Evolutionary conservation across 1,140 invertebrate species (phyloP), one percentile per base, ranked within the genome.

Genomic region (Hyposmocoma kahamanoa): DNA sequence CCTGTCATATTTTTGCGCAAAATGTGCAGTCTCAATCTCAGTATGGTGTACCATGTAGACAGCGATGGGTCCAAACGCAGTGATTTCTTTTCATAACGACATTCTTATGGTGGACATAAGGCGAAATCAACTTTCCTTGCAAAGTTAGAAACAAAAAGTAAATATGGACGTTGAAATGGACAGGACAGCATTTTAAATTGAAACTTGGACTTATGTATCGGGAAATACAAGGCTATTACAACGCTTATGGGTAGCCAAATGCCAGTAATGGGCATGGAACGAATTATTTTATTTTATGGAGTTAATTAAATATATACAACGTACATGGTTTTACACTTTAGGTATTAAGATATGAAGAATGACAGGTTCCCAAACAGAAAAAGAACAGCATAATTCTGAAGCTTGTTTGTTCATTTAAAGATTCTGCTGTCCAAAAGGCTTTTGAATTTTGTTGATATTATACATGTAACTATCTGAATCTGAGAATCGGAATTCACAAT

Each of bases 41-140:
- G 79, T 74, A 82, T 60, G 72, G 78, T 19, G 47, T 39, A 46
- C 68, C 65, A 76, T 63, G 56, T 42, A 47, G 64, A 62, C 59
- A n/a, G 61, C 9, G 11, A 17, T 36, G 11, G 13, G 15, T 3
- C 32, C 32, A 52, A 52, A 56, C 67, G 64, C 74, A 70, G 69
- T 71, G 76, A 83, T 83, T 83, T 83, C 75, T 83, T 78, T n/a
- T 65, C 69, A 62, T 67, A 67, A 66, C 59, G 59, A 67, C 53
- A 55, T 58, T 60, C 50, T 53, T 59, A 54, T 47, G 46, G 59
- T 48, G 49, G 47, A 56, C 62, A 59, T 73, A 82, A 72, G 79
- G 76, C 50, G 38, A 75, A 22, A 62, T 45, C 76, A 75, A 77
- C 72, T 77, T 80, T 78, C 76, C 79, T 73, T 80, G 62, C 63